Conservation (phyloP, 35 echinoderm and acorn worm species). For the Acanthaster planci region DNA sequence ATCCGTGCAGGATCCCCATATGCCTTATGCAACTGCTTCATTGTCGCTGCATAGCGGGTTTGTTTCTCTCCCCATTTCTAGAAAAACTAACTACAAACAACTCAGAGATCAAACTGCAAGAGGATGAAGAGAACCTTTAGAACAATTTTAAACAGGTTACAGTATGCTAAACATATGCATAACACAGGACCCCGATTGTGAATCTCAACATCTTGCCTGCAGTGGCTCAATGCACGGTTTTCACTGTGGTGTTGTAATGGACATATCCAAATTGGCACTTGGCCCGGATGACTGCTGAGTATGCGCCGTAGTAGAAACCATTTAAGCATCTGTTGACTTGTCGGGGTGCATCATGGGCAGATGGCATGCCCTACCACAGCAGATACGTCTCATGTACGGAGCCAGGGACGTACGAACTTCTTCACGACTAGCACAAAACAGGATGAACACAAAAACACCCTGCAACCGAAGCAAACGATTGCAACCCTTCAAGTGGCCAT, state of each 20-base stretch:
- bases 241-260: not conserved
- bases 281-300: not conserved
- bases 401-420: slow-evolving; percentile 32
- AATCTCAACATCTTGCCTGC: too few species aligned
- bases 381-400: not conserved
- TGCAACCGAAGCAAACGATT: not conserved
- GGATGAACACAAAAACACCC: not conserved
- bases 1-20: slow-evolving; percentile 5
- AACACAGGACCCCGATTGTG: too few species aligned
- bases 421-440: slow-evolving; percentile 49
- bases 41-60: not conserved
- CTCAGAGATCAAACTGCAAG: too few species aligned
- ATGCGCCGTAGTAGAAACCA: not conserved
- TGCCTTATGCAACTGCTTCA: slow-evolving; percentile 22
- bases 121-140: too few species aligned
- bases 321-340: not conserved
- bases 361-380: too few species aligned
- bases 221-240: too few species aligned
- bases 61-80: too few species aligned
- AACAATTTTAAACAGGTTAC: too few species aligned
- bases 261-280: not conserved
- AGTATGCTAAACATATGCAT: too few species aligned
- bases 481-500: too few species aligned
- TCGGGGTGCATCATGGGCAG: not conserved
- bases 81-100: too few species aligned